phyloP scores from a whole-genome alignment of 1,140 invertebrate species.

The Ruditapes philippinarum region DNA sequence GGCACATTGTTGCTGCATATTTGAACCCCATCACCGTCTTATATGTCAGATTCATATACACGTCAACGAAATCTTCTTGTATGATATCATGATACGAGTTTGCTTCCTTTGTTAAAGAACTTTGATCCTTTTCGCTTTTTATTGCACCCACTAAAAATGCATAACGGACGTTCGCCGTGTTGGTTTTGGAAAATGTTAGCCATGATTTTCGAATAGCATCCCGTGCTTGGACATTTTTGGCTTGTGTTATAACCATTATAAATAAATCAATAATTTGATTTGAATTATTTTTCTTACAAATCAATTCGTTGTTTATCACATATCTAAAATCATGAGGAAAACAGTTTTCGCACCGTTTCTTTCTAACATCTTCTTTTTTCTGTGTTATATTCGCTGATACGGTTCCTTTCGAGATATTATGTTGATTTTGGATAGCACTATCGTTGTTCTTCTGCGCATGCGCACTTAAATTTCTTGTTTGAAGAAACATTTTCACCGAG shows the following conservation, averaged over 20 bases:
- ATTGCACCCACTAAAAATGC: conserved; percentile 65
- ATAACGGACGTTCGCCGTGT: conserved; percentile 68
- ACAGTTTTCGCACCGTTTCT: no score
- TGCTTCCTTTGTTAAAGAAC: conserved; percentile 88
- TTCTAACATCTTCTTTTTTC: no score
- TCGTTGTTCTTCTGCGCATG: no score
- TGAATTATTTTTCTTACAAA: neutral
- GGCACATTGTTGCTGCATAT: conserved; percentile 91
- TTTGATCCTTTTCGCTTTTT: neutral
- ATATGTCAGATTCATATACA: conserved; percentile 94
- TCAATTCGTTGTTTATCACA: conserved; percentile 16
- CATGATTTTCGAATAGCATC: conserved; percentile 70
- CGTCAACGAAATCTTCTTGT: conserved; percentile 92
- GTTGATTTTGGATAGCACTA: no score
- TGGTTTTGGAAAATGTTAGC: conserved; percentile 62
- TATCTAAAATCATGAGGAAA: conserved; percentile 34
- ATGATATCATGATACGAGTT: conserved; percentile 90
- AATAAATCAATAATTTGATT: conserved; percentile 29
- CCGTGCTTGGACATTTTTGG: conserved; percentile 15
- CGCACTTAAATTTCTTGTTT: no score
- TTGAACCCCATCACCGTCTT: conserved; percentile 94
- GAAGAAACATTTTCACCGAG: no score
- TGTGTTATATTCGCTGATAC: no score
- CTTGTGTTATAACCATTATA: conserved; percentile 44
- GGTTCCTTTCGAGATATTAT: no score